A percentile compares a stretch with the other conserved stretches of the same genome.
Conservation (phyloP, 2,888 invertebrate species). For the Drosophila pseudotakahashii region DNA sequence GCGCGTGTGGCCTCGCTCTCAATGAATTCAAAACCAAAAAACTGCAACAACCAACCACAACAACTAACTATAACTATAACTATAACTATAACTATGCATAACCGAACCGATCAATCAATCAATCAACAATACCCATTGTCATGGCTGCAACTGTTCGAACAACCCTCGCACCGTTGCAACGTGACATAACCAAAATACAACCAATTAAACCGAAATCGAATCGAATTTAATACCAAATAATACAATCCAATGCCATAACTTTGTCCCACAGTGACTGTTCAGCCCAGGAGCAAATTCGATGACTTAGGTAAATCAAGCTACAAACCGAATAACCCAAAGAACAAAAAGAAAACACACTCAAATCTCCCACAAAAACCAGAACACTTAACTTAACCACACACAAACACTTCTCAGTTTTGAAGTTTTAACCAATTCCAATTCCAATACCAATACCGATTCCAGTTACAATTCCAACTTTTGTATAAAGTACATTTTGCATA, state of each 20-base stretch:
- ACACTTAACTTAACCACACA: conserved; percentile 36
- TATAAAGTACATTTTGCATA: conserved; percentile 60
- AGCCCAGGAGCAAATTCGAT: conserved; percentile 89
- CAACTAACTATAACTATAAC: conserved; percentile 30
- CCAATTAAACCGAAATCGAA: conserved; percentile 43
- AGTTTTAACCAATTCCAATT: conserved; percentile 42
- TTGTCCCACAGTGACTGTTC: conserved; percentile 87
- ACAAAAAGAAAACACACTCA: conserved; percentile 32
- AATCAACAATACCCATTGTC: conserved; percentile 32
- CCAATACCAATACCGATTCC: conserved; percentile 12
- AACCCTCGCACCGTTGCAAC: conserved; percentile 25
- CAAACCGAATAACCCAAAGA: conserved; percentile 32
- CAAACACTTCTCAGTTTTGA: conserved; percentile 56
- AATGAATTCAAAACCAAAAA: conserved; percentile 36
- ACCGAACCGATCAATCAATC: conserved; percentile 28
- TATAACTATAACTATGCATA: conserved; percentile 35
- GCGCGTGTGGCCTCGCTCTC: conserved; percentile 50
- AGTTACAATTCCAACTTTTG: conserved; percentile 50
- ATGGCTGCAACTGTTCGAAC: conserved; percentile 20
- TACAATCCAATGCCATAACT: conserved; percentile 73
- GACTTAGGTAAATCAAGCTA: conserved; percentile 87
- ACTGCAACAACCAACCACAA: conserved; percentile 48
- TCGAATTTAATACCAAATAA: conserved; percentile 63
- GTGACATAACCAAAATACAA: conserved; percentile 42
- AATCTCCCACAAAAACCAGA: conserved; percentile 40